These are phyloP conservation scores for Corythaixoides concolor DNA, from an alignment of 2,113 vertebrate genomes.

Conservation along the genomic window DNA sequence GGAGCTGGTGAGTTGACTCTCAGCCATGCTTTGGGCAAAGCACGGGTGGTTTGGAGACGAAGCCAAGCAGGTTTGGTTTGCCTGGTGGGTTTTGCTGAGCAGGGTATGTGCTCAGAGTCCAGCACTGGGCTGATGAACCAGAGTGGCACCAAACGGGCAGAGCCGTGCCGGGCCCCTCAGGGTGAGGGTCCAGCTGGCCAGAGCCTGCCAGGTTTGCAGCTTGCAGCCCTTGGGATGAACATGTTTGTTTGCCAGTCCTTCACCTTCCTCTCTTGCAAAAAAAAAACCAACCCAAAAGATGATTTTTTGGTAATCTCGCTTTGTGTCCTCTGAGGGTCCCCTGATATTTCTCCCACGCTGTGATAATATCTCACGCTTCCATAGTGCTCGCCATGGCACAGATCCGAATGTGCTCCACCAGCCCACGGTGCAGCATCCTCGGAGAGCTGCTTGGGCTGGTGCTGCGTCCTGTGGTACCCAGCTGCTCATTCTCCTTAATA, in stretches of 20 bases:
- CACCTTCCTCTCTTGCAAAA: neutral
- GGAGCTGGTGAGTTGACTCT: neutral
- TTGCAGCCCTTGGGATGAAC: neutral
- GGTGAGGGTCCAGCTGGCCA: neutral
- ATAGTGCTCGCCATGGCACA: rapidly evolving
- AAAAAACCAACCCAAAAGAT: too few species aligned
- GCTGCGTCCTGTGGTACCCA: neutral
- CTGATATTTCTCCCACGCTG: neutral
- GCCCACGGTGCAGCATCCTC: neutral
- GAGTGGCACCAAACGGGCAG: neutral
- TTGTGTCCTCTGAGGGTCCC: neutral
- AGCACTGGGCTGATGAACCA: neutral
- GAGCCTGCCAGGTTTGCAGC: neutral
- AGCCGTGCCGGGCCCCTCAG: neutral
- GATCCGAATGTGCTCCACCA: neutral
- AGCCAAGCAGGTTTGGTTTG: neutral
- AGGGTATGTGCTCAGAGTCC: neutral
- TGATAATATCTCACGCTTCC: neutral
- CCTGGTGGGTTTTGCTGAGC: neutral
- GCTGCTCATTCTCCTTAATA: neutral
- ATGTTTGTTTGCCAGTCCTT: neutral
- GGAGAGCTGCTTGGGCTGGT: neutral
- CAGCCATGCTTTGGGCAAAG: neutral
- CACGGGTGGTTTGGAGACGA: neutral
- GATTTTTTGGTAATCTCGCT: neutral